Base-by-base conservation (phyloP, 2,888 invertebrate species). In the Erebia palarica region DNA sequence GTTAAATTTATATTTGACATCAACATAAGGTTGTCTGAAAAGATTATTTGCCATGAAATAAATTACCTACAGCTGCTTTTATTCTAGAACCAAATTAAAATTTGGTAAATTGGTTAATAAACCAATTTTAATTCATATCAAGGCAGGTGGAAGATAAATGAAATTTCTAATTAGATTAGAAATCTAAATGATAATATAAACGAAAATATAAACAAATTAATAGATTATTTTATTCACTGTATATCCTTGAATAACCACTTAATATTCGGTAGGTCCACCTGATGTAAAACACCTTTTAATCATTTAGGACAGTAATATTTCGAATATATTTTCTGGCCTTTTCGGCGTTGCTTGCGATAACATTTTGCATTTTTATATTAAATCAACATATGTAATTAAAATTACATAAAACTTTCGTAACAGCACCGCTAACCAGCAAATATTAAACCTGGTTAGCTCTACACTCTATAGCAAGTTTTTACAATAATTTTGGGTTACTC, bases 161-260 rank as follows among this genome's bases (percentile, higher is more conserved):
- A 44, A 60, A 21, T 49, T 63, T 58, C 14, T 58, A 47, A 57
- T 14, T 57, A 58, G 14, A 59, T 9, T 67, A 53, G 59, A 68
- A 71, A 69, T 69, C 69, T 72, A 72, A 72, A 53, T 55, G 65
- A 55, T 55, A n/a, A 61, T n/a, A n/a, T n/a, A n/a, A n/a, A n/a
- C n/a, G n/a, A n/a, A n/a, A n/a, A n/a, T n/a, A 59, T 64, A 72
- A 57, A 63, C 65, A 63, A 69, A 65, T 63, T 61, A 65, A 57
- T 67, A 49, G 64, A 64, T 42, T 27, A 42, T 53, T 61, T 69
- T 69, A 67, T 70, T 51, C 68, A 51, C 27, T 5, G 1, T 16
- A 11, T 66, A 67, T 61, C 74, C 74, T 74, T 72, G 74, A 74
- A 65, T 67, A 36, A 9, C 66, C 44, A 70, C 68, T 70, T 73